Conservation (phyloP, 2,797 vertebrate genomes). For the Lagorchestes hirsutus region DNA sequence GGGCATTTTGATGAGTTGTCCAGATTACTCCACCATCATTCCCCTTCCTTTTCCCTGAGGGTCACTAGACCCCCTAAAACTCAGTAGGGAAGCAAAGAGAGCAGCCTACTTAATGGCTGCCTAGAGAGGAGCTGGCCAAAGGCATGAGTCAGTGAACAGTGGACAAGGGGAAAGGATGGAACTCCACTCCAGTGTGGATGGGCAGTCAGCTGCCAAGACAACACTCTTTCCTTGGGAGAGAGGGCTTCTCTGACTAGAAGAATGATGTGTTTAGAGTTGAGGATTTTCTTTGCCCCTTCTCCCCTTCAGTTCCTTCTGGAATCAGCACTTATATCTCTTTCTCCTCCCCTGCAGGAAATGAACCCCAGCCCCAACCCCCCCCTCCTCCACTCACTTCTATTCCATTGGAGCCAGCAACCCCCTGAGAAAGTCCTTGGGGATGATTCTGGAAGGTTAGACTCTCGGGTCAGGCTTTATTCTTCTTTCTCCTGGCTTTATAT, state of each 20-base stretch:
- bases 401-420: not conserved
- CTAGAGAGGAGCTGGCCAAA: not conserved
- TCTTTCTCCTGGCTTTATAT: not conserved
- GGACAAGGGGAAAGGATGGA: not conserved
- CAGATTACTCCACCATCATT: not conserved
- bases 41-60: not conserved
- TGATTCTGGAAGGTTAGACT: not conserved
- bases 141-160: slow-evolving; percentile 19
- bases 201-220: not conserved
- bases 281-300: not conserved
- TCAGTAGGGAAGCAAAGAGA: not conserved
- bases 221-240: not conserved
- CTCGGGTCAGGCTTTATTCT: not conserved
- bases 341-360: not conserved
- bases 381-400: not conserved
- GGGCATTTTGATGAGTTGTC: not conserved
- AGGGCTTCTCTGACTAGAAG: not conserved
- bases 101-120: not conserved
- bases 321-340: not conserved
- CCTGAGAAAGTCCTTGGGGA: not conserved
- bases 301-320: not conserved
- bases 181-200: not conserved
- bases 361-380: not conserved
- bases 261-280: not conserved
- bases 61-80: not conserved